Evolutionary conservation across 2,888 invertebrate genomes (phyloP).

Genomic region (Alsophila aescularia): DNA sequence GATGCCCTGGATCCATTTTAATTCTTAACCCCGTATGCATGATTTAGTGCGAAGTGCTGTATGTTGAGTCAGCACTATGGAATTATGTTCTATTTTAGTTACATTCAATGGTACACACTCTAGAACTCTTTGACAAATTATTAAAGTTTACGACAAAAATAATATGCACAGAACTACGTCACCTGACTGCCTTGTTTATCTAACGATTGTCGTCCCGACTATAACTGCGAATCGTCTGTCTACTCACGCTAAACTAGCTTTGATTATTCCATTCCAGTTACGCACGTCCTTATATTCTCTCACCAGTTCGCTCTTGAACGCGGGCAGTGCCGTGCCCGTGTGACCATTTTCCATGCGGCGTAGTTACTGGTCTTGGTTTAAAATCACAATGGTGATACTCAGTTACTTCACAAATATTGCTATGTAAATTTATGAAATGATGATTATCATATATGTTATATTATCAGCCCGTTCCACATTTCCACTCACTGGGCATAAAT

Average conservation of each 20-base stretch:
- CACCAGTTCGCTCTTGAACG: slow-evolving; percentile 4
- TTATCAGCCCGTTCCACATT: too few relatives aligned
- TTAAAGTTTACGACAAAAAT: slow-evolving; percentile 76
- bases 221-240: slow-evolving; percentile 26
- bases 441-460: too few relatives aligned
- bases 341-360: slow-evolving; percentile 9
- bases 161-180: slow-evolving; percentile 64
- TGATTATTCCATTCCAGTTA: slow-evolving; percentile 24
- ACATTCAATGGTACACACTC: slow-evolving; percentile 65
- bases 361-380: slow-evolving; percentile 5
- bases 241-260: slow-evolving; percentile 23
- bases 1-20: slow-evolving; percentile 8
- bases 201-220: slow-evolving; percentile 34
- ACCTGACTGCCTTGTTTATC: slow-evolving; percentile 51
- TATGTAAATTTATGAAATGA: too few relatives aligned
- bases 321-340: slow-evolving; percentile 4
- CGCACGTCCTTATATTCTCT: slow-evolving; percentile 3
- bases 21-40: slow-evolving; percentile 22
- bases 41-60: slow-evolving; percentile 45
- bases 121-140: slow-evolving; percentile 76
- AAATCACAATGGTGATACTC: too few relatives aligned
- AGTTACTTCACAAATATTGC: too few relatives aligned
- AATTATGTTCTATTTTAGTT: slow-evolving; percentile 73
- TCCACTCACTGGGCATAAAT: too few relatives aligned
- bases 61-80: slow-evolving; percentile 67